phyloP scores from a whole-genome alignment of 2,797 vertebrate genomes.

The Distichodus sexfasciatus region DNA sequence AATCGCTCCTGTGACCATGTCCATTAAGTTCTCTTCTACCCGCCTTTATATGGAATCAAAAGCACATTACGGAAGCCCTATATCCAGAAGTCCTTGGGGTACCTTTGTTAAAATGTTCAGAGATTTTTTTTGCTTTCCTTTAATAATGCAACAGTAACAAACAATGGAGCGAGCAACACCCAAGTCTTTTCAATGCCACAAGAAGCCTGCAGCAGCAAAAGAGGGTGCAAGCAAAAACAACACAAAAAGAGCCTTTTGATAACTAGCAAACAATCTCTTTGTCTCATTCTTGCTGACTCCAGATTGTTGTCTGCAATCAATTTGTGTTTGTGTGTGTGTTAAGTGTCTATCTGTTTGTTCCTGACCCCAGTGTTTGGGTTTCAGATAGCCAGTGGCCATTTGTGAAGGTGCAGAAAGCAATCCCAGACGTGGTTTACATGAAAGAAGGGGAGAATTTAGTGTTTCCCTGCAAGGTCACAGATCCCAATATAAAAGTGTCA shows the following conservation, averaged over 20 bases:
- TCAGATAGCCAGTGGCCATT: slow-evolving; percentile 88
- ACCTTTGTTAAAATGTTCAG: slow-evolving; percentile 79
- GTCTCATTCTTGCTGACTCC: slow-evolving; percentile 68
- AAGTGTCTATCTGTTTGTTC: slow-evolving; percentile 59
- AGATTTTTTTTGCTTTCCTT: slow-evolving; percentile 78
- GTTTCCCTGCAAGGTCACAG: slow-evolving; percentile 89
- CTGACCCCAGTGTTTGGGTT: slow-evolving; percentile 74
- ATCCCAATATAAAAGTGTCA: slow-evolving; percentile 80
- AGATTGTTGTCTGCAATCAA: slow-evolving; percentile 59
- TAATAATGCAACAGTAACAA: slow-evolving; percentile 70
- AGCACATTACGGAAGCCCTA: slow-evolving; percentile 80
- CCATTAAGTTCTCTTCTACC: slow-evolving; percentile 68
- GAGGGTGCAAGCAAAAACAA: slow-evolving; percentile 56
- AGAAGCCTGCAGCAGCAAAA: slow-evolving; percentile 56
- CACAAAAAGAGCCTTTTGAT: slow-evolving; percentile 64
- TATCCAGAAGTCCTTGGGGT: slow-evolving; percentile 79
- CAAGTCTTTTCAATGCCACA: slow-evolving; percentile 69
- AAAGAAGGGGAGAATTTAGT: slow-evolving; percentile 78
- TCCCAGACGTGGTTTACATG: slow-evolving; percentile 81
- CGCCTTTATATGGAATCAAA: slow-evolving; percentile 79
- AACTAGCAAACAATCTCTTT: slow-evolving; percentile 69
- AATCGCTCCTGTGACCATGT: slow-evolving; percentile 72
- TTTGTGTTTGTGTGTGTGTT: slow-evolving; percentile 54
- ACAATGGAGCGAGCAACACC: slow-evolving; percentile 75
- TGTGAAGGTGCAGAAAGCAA: slow-evolving; percentile 76